phyloP scores from a whole-genome alignment of 2,113 vertebrate species.

The Eptesicus fuscus region DNA sequence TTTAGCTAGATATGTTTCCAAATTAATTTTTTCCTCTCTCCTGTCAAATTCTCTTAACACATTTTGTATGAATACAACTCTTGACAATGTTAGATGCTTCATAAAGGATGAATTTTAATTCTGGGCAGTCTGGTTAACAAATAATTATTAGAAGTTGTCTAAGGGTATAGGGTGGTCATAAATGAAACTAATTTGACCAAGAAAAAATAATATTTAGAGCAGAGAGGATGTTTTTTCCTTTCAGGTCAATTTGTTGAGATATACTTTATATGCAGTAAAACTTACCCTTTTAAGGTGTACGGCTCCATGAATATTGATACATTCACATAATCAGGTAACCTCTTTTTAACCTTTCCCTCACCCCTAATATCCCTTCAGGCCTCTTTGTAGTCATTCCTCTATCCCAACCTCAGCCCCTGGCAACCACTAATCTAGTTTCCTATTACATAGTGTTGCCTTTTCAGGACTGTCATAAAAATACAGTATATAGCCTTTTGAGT shows the following conservation, averaged over 20 bases:
- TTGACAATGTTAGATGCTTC: not conserved
- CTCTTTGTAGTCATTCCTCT: not conserved
- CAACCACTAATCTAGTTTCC: not conserved
- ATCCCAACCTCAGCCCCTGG: not conserved
- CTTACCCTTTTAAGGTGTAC: not conserved
- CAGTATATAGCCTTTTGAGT: not conserved
- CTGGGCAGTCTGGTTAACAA: not conserved
- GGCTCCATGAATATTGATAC: not conserved
- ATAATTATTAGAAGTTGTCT: not conserved
- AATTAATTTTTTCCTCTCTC: not conserved
- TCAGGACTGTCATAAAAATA: not conserved
- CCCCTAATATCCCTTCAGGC: not conserved
- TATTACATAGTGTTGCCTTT: not conserved
- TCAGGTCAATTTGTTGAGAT: not conserved
- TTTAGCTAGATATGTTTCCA: not conserved
- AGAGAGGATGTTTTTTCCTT: not conserved
- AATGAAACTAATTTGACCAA: not conserved
- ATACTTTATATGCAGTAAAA: no score
- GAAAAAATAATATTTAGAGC: conserved; percentile 4
- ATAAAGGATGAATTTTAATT: conserved; percentile 4
- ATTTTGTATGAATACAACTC: not conserved
- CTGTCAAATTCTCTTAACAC: not conserved
- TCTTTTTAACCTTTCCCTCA: not conserved
- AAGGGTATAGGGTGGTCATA: not conserved
- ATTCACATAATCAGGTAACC: not conserved